Percentiles rank a stretch among this genome's conserved stretches.
phyloP scores from a whole-genome alignment of 2,888 invertebrate genomes.

The Dicranocentrus wangi region DNA sequence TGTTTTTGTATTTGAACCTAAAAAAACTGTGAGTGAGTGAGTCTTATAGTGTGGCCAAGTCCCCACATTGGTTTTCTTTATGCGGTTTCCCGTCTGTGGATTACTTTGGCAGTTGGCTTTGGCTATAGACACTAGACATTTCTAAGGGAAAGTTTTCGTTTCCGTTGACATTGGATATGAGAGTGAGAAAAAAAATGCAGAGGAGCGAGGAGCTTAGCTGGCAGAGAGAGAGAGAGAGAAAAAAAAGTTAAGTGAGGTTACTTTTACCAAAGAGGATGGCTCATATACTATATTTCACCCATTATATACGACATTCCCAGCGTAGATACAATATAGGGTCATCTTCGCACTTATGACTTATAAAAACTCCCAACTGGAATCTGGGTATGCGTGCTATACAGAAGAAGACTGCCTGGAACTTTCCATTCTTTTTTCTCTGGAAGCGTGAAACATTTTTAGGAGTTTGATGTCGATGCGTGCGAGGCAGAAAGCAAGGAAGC shows the following conservation, averaged over 20 bases:
- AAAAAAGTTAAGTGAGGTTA: slow-evolving; percentile 50
- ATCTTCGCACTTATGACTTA: neutral
- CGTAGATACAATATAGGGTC: neutral
- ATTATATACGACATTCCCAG: neutral
- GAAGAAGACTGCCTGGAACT: neutral
- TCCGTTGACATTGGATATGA: slow-evolving; percentile 60
- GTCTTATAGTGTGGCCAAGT: too few species aligned
- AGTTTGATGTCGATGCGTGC: slow-evolving; percentile 4
- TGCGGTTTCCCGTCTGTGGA: slow-evolving; percentile 21
- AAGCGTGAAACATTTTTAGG: slow-evolving; percentile 16
- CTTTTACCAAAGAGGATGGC: neutral
- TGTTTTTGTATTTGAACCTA: neutral
- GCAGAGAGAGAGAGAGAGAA: slow-evolving; percentile 19
- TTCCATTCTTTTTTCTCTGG: neutral
- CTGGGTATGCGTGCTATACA: neutral
- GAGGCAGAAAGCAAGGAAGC: slow-evolving; percentile 17
- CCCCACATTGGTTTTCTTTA: neutral
- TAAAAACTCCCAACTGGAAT: neutral
- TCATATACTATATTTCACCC: neutral
- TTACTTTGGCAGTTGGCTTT: slow-evolving; percentile 48
- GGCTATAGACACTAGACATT: neutral
- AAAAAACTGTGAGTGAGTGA: neutral
- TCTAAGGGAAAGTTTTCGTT: slow-evolving; percentile 54
- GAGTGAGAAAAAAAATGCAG: slow-evolving; percentile 12
- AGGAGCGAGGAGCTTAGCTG: neutral